Evolutionary conservation across 2,113 vertebrate genomes (phyloP).

Genomic region (Agapornis roseicollis): DNA sequence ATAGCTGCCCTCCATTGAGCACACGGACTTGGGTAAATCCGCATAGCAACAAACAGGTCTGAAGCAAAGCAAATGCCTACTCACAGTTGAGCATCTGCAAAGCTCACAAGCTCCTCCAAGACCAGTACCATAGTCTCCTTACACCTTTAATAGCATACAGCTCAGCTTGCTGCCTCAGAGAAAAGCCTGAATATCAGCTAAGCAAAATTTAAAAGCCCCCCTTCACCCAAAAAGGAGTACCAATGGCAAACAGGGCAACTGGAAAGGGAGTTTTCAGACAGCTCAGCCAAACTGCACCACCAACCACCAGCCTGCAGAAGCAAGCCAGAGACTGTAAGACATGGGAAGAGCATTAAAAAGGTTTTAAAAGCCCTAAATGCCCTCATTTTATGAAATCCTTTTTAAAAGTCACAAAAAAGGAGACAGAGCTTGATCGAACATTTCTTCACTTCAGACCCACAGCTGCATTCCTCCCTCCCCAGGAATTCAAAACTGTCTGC

Average conservation of each 20-base stretch:
- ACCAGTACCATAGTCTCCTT: neutral
- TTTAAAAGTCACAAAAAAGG: neutral
- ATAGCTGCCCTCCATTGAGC: neutral
- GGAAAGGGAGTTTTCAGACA: neutral
- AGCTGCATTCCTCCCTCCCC: neutral
- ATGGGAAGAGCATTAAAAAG: neutral
- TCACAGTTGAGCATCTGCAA: accelerated
- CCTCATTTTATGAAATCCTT: neutral
- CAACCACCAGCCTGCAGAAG: neutral
- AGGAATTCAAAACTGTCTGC: neutral
- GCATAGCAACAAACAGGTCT: accelerated
- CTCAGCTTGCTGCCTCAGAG: neutral
- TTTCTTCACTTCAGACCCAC: neutral
- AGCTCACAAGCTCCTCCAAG: neutral
- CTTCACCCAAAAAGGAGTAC: neutral
- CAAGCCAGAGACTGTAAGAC: neutral
- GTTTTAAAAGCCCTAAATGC: neutral
- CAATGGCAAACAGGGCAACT: neutral
- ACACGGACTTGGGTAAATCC: neutral
- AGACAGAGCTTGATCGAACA: neutral
- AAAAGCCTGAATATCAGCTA: neutral
- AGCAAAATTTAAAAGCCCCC: neutral
- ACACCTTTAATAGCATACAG: neutral
- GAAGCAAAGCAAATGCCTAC: neutral
- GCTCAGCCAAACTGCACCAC: neutral